phyloP scores from a whole-genome alignment of 2,888 invertebrate genomes.

The Oxystoma pomonae region DNA sequence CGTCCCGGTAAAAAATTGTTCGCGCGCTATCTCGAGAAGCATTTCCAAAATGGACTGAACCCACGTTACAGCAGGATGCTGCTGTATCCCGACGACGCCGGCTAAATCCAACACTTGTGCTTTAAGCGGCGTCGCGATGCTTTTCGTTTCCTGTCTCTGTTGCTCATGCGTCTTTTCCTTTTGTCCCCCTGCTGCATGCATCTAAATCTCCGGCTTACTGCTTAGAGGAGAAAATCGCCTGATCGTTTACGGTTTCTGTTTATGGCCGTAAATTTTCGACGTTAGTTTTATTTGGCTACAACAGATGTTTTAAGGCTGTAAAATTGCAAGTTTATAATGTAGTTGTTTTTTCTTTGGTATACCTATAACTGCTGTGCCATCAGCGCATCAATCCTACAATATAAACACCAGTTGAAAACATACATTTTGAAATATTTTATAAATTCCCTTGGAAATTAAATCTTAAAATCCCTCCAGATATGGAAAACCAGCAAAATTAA shows the following conservation, averaged over 20 bases:
- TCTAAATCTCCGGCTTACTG: background rate
- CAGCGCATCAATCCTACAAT: no score
- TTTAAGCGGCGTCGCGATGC: constrained; percentile 46
- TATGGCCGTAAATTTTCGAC: background rate
- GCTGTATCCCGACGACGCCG: constrained; percentile 24
- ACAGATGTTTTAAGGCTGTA: background rate
- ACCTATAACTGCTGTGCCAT: no score
- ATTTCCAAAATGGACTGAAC: background rate
- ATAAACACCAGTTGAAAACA: no score
- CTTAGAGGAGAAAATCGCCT: background rate
- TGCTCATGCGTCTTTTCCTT: constrained; percentile 45
- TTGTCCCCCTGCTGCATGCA: background rate
- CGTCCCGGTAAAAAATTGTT: background rate
- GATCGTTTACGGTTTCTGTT: background rate
- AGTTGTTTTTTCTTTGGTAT: no score
- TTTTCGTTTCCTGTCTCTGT: constrained; percentile 25
- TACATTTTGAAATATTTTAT: no score
- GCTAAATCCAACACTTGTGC: constrained; percentile 49
- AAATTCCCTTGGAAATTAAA: no score
- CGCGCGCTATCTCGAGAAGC: background rate
- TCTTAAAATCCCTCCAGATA: no score
- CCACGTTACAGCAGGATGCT: constrained; percentile 30
- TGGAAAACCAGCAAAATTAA: no score
- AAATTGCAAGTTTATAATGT: no score
- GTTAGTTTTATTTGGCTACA: background rate